Conservation (phyloP, 2,113 vertebrate genomes). For the Halichoerus grypus region DNA sequence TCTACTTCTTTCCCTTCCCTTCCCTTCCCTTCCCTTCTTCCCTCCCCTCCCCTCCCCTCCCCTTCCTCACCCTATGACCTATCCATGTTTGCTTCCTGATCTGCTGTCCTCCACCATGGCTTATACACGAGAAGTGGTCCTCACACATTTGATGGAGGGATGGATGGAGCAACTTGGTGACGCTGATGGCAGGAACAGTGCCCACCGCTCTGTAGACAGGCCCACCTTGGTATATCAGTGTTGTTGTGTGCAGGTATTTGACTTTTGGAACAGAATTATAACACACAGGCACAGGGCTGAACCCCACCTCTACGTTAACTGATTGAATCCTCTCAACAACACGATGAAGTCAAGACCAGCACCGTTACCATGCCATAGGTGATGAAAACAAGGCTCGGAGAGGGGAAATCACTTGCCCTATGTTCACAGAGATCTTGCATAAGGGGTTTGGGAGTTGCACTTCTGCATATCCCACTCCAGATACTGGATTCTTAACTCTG, state of each 20-base stretch:
- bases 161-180: neutral
- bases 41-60: neutral
- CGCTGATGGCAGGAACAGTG: neutral
- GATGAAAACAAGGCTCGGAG: neutral
- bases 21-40: neutral
- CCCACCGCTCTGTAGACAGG: neutral
- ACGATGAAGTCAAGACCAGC: neutral
- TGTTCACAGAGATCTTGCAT: fast-evolving
- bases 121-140: neutral
- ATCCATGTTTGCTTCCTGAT: neutral
- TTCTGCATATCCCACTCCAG: neutral
- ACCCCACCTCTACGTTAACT: neutral
- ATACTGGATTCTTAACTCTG: neutral
- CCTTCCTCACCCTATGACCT: neutral
- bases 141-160: neutral
- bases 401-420: neutral
- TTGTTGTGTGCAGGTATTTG: neutral
- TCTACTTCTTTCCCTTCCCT: neutral
- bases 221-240: neutral
- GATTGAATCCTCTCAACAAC: neutral
- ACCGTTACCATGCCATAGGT: too few relatives aligned
- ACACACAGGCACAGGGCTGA: neutral
- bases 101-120: too few relatives aligned
- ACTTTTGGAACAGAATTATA: neutral
- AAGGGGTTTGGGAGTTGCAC: fast-evolving